These are phyloP conservation scores for Lasioglossum figueresi DNA, from an alignment of 2,888 invertebrate species.

Conservation along the genomic window DNA sequence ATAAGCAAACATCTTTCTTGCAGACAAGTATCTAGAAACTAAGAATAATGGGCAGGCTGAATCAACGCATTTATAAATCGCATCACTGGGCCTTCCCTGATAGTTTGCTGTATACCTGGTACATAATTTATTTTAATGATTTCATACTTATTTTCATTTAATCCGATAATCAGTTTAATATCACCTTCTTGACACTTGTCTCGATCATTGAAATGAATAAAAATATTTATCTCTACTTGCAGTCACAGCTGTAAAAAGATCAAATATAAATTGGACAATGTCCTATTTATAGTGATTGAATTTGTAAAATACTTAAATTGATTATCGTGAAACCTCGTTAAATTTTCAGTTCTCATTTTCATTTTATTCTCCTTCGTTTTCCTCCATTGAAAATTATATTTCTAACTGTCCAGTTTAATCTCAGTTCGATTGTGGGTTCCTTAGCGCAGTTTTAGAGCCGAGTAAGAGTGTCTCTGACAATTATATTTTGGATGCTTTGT, in stretches of 20 bases:
- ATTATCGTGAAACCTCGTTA: conserved; percentile 55
- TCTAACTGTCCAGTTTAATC: conserved; percentile 26
- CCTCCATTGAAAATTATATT: conserved; percentile 5
- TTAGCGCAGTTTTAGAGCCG: conserved; percentile 13
- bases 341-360: conserved; percentile 21
- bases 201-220: not conserved
- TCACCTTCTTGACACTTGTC: not conserved
- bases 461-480: conserved; percentile 20
- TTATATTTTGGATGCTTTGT: conserved; percentile 16
- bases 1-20: conserved; percentile 80
- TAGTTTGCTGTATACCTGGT: conserved; percentile 82
- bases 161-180: conserved; percentile 78
- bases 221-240: not conserved
- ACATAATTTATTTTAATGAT: conserved; percentile 81
- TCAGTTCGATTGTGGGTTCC: conserved; percentile 29
- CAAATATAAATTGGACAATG: not conserved
- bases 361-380: conserved; percentile 32
- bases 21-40: conserved; percentile 83
- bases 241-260: not conserved
- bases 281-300: not conserved
- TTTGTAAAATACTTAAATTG: conserved; percentile 57
- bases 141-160: conserved; percentile 69
- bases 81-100: conserved; percentile 80
- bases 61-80: conserved; percentile 83
- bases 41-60: conserved; percentile 83